Evolutionary conservation across 2,888 invertebrate genomes (phyloP), one percentile per base, ranked within the genome.

Genomic region (Trachelus tabidus): DNA sequence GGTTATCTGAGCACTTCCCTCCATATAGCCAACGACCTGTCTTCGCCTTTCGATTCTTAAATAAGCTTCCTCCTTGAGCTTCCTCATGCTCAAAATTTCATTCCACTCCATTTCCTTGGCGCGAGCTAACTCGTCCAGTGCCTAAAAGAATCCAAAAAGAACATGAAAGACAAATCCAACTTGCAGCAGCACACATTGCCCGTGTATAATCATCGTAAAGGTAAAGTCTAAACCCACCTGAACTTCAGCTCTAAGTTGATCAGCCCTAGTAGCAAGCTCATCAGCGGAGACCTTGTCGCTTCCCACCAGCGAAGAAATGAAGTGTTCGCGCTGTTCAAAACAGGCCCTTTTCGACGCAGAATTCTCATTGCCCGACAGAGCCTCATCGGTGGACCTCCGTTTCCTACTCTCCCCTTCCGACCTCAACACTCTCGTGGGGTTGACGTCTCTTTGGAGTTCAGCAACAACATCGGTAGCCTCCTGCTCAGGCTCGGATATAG

Each of bases 81-180:
- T 97, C 89, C 96, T 96, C 83, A 97, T 92, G 87, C 96, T 95
- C 23, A 97, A 90, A 77, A 97, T 95, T 80, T 96, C 95, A 89
- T 97, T 97, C 96, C 97, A 96, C 90, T 97, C 97, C 85, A 95
- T 94, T 92, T 97, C 97, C 90, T 97, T 97, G 87, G 95, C 94
- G 85, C 94, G 94, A 0, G 97, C 95, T 76, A 97, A 92, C 85
- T 95, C 96, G 82, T 95, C 93, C 80, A 97, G 91, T 0, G 95
- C 95, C 86, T 95, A 93, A 80, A 96, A 23, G 40, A 68, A 78
- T 71, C 9, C 31, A 34, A 69, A 73, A 33, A 31, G 23, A 9
- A 12, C 37, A 23, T 12, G 2, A 12, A 30, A 33, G 23, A 40
- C 31, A 11, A 75, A 56, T 56, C 40, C 40, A 56, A 56, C 40